Base-by-base conservation (phyloP, 2,113 vertebrate genomes). In the Eurypyga helias region DNA sequence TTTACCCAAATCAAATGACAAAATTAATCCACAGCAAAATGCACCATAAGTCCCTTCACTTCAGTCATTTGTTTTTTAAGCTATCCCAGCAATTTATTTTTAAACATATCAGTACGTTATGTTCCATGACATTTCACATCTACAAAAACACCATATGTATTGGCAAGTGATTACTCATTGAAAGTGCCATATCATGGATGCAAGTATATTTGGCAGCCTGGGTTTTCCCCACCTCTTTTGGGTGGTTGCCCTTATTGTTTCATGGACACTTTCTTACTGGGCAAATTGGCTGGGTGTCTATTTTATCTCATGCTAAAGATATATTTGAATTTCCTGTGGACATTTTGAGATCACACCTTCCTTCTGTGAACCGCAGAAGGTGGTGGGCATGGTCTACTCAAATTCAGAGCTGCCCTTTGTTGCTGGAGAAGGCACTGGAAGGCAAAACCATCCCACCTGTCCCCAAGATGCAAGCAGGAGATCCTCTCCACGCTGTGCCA, bases 81-180 rank as follows among this genome's bases (percentile, higher is more conserved):
- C 91, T 79, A 25, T 95, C 95, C 96, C 87, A 89, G 94, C 48
- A 69, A 96, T 96, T 97, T 97, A 97, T 96, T 97, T 97, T 97
- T 97, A 97, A 97, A 96, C 96, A 95, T 96, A 91, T 94, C 96
- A 96, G 96, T 72, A 97, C 94, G 78, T 89, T 96, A 89, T 96
- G 96, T 97, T 97, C 96, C 91, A 28, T 96, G 96, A 97, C 96
- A 97, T 97, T 97, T 97, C 96, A 93, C 96, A 95, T 97, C 93
- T 83, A 96, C 96, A 96, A 96, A 95, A 97, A 96, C 96, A 97
- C 96, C 96, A 96, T 96, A 97, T 96, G 96, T 89, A 96, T 95
- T 96, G 96, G 96, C 96, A 97, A 96, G 96, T 69, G 96, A 57
- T 91, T 94, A 94, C 91, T 97, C 91, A 96, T 82, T 85, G 87